Evolutionary conservation across 1,140 invertebrate genomes (phyloP), one percentile per base, ranked within the genome.

Genomic region (Neodiprion pinetum): DNA sequence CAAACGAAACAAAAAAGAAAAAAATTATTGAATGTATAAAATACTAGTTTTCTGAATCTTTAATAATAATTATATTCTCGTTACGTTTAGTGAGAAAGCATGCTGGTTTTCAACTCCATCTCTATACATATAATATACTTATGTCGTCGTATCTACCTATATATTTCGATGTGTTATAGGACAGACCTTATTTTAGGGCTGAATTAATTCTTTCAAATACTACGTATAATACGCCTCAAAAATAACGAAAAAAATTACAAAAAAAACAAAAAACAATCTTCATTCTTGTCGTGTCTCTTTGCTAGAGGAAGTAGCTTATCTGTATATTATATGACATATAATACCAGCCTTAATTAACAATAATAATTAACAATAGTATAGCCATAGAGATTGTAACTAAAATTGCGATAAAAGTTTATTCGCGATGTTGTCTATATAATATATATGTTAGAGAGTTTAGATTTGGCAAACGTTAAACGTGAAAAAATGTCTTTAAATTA

Each of bases 391-490:
- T 40, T 40, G 28, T 40, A 40, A 40, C 5, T 40, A 40, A 3
- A 40, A 40, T 40, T 40, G 28, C 28, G 28, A 40, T 40, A 40
- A 40, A 61, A 12, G 53, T 61, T 61, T 61, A 61, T 17, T 4
- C n/a, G 53, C 53, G 53, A 61, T 61, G 53, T 40, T 40, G 28
- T 40, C 28, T 40, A 40, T 40, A 40, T 40, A 40, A 40, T 40
- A 40, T 61, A 17, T 61, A 17, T 61, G 53, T 61, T 61, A 61
- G 53, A 61, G 53, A 61, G 53, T 61, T 61, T 61, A 61, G 53
- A 61, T 61, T 61, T 61, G 53, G 53, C 53, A 61, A 61, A 61
- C 53, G 53, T 61, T 61, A 61, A 61, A 61, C 53, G 53, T 61
- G n/a, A 14, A 61, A 61, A 61, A 17, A 14, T 61, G 53, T 61